These are phyloP conservation scores for Chrysolina americana DNA, from an alignment of 2,888 invertebrate species.

Conservation along the genomic window DNA sequence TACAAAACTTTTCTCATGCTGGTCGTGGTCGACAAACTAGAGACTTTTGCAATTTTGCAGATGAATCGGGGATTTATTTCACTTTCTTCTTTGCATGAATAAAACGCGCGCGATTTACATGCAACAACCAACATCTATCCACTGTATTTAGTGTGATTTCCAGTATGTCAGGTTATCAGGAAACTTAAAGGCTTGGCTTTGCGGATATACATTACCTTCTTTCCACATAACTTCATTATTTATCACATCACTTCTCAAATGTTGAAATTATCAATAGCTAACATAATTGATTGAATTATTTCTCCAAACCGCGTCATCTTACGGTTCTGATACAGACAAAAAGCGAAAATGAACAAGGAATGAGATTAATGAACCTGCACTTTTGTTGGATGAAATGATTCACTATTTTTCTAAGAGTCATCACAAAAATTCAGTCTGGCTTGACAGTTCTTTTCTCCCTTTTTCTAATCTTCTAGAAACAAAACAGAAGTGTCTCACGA, in stretches of 20 bases:
- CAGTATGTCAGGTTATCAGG: conserved; percentile 46
- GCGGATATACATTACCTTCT: neutral
- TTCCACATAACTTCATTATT: conserved; percentile 12
- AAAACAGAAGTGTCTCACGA: too few relatives aligned
- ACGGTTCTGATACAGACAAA: too few relatives aligned
- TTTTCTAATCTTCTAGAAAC: too few relatives aligned
- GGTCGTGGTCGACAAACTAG: conserved; percentile 54
- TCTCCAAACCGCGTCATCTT: too few relatives aligned
- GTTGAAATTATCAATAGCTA: conserved; percentile 22
- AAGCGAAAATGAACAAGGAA: neutral
- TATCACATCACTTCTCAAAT: conserved; percentile 25
- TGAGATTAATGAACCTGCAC: neutral
- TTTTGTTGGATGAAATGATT: too few relatives aligned
- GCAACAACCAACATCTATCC: conserved; percentile 67
- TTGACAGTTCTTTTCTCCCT: too few relatives aligned
- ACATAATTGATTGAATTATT: neutral
- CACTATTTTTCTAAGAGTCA: too few relatives aligned
- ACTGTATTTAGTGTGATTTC: conserved; percentile 53
- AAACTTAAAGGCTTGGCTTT: conserved; percentile 28
- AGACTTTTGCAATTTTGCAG: conserved; percentile 46
- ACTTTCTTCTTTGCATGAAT: conserved; percentile 44
- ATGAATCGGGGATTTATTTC: conserved; percentile 35
- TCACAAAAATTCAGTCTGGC: too few relatives aligned
- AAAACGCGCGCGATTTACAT: conserved; percentile 55
- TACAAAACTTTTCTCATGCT: conserved; percentile 58